A percentile compares a stretch with the other conserved stretches of the same genome.
These are phyloP conservation scores for Sphaeramia orbicularis DNA, from an alignment of 2,797 vertebrate genomes.

Conservation along the genomic window DNA sequence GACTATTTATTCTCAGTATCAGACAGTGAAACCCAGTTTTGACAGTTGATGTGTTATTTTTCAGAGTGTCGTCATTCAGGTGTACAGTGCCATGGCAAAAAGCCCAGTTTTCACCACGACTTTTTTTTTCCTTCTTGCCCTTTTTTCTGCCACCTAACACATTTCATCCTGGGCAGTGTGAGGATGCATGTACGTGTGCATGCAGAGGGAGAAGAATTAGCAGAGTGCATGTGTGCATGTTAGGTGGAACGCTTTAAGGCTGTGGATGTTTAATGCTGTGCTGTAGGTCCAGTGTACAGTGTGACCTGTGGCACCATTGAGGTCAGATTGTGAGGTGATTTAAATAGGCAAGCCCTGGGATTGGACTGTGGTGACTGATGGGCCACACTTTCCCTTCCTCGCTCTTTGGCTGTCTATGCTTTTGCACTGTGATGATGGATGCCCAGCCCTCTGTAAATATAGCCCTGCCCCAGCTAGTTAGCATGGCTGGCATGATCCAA, in stretches of 20 bases:
- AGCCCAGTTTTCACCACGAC: slow-evolving; percentile 62
- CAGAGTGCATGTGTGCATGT: slow-evolving; percentile 26
- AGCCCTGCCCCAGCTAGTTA: slow-evolving; percentile 84
- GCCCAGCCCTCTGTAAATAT: slow-evolving; percentile 85
- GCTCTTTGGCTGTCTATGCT: slow-evolving; percentile 72
- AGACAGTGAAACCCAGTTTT: slow-evolving; percentile 67
- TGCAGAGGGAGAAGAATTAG: slow-evolving; percentile 6
- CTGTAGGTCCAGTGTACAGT: slow-evolving; percentile 51
- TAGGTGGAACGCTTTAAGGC: slow-evolving; percentile 10
- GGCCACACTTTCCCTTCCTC: slow-evolving; percentile 82
- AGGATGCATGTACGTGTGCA: slow-evolving; percentile 26
- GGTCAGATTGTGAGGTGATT: slow-evolving; percentile 71
- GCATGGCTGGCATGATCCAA: slow-evolving; percentile 83
- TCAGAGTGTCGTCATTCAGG: slow-evolving; percentile 79
- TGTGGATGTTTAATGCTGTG: slow-evolving; percentile 41
- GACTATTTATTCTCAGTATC: slow-evolving; percentile 64
- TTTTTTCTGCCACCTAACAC: slow-evolving; percentile 49
- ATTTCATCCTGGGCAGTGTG: slow-evolving; percentile 13
- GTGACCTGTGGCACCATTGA: slow-evolving; percentile 68
- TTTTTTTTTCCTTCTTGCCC: slow-evolving; percentile 22
- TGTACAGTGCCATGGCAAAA: slow-evolving; percentile 75
- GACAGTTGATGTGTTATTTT: slow-evolving; percentile 74
- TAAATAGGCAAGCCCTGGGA: slow-evolving; percentile 74
- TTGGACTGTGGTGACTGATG: slow-evolving; percentile 78
- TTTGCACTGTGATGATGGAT: slow-evolving; percentile 79